A percentile compares a stretch with the other conserved stretches of the same genome.
phyloP scores from a whole-genome alignment of 2,797 vertebrate species.

The Cuniculus paca region DNA sequence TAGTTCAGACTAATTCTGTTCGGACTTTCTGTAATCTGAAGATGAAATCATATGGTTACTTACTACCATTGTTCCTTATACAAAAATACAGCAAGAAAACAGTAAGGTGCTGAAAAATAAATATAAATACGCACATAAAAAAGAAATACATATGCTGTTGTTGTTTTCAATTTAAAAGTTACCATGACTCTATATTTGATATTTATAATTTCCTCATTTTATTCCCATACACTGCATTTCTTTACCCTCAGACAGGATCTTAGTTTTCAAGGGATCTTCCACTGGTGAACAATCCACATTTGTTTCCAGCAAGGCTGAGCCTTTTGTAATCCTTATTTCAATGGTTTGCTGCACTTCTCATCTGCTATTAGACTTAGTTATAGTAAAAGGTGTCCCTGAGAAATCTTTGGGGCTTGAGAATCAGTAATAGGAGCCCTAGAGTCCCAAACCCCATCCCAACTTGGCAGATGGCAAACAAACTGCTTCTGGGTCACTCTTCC shows the following conservation, averaged over 20 bases:
- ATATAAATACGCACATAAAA: neutral
- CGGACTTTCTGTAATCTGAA: conserved; percentile 8
- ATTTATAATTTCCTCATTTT: conserved; percentile 5
- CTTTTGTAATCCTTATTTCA: conserved; percentile 29
- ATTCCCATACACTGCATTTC: neutral
- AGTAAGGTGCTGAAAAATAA: neutral
- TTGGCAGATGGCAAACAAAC: conserved; percentile 34
- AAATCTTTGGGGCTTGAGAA: neutral
- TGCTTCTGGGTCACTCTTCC: neutral
- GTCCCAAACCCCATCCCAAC: neutral
- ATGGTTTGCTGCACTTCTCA: conserved; percentile 21
- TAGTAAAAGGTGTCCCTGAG: neutral
- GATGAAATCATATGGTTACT: neutral
- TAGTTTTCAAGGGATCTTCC: neutral
- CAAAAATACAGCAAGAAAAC: neutral
- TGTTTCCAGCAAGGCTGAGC: conserved; percentile 45
- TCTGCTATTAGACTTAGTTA: conserved; percentile 5
- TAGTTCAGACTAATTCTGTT: neutral
- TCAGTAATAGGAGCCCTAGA: neutral
- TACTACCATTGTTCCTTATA: neutral
- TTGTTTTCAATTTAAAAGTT: neutral
- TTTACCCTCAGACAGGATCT: conserved; percentile 6
- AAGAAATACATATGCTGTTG: neutral
- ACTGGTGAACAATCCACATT: neutral
- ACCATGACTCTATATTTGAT: neutral